Evolutionary conservation across 1,140 invertebrate genomes (phyloP).

Genomic region (Neodiprion virginianus): DNA sequence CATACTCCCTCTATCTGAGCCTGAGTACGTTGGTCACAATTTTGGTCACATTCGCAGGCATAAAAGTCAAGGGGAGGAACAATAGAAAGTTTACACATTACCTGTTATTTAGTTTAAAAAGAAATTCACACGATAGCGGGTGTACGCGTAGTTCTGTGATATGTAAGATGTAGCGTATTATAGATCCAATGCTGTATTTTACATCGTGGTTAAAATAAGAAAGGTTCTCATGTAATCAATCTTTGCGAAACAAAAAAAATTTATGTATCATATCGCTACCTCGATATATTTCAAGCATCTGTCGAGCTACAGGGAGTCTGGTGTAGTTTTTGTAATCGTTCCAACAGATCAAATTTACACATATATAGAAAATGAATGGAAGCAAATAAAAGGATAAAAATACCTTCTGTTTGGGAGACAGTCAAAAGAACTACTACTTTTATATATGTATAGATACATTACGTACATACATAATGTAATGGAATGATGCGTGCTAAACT

Average conservation of each 20-base stretch:
- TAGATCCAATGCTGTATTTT: conserved; percentile 49
- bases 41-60: too few species aligned
- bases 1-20: conserved; percentile 50
- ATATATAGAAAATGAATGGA: not conserved
- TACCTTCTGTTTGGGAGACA: conserved; percentile 44
- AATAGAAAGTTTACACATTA: too few species aligned
- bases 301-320: too few species aligned
- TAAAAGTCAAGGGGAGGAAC: too few species aligned
- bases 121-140: conserved; percentile 41
- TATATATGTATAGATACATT: conserved; percentile 34
- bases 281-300: too few species aligned
- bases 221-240: not conserved
- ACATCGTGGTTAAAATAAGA: conserved; percentile 47
- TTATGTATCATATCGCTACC: too few species aligned
- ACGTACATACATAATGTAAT: conserved; percentile 42
- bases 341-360: too few species aligned
- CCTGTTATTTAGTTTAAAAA: not conserved
- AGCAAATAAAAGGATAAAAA: conserved; percentile 36
- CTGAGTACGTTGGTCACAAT: too few species aligned
- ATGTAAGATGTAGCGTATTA: conserved; percentile 62
- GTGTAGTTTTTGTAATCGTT: too few species aligned
- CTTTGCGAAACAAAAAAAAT: too few species aligned
- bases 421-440: conserved; percentile 15
- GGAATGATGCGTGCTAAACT: conserved; percentile 34
- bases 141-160: conserved; percentile 63